Percentiles rank a stretch among this genome's conserved stretches.
Conservation (phyloP, 2,888 invertebrate genomes). For the Achlya flavicornis region DNA sequence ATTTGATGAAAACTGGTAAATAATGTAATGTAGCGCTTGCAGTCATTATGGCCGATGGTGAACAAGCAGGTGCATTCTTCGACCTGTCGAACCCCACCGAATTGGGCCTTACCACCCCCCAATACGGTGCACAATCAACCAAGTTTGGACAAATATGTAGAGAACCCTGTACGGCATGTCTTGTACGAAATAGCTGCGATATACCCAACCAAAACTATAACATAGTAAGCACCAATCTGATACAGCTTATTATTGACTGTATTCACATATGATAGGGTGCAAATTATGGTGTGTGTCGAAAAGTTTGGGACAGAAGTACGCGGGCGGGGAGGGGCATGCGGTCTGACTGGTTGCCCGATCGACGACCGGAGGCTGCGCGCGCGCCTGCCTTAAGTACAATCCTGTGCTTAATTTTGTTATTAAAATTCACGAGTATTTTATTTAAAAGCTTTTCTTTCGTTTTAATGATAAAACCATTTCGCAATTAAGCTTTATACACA, state of each 20-base stretch:
- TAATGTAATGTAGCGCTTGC: constrained; percentile 52
- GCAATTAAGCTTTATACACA: no score
- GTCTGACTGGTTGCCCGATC: constrained; percentile 81
- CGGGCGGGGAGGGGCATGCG: constrained; percentile 67
- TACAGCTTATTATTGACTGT: constrained; percentile 33
- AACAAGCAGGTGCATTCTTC: constrained; percentile 71
- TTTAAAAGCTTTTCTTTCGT: constrained; percentile 28
- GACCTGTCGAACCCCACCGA: constrained; percentile 29
- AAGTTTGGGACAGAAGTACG: constrained; percentile 67
- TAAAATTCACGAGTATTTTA: constrained; percentile 49
- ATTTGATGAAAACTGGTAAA: constrained; percentile 55
- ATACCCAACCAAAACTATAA: constrained; percentile 36
- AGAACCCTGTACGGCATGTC: constrained; percentile 75
- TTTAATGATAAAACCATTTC: background rate
- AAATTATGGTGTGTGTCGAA: constrained; percentile 40
- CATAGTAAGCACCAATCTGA: constrained; percentile 34
- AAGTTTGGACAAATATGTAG: constrained; percentile 68
- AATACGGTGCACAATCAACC: constrained; percentile 58
- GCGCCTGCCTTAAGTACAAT: constrained; percentile 65
- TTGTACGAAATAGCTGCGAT: constrained; percentile 72
- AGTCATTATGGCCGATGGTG: constrained; percentile 60
- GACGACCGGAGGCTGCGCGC: constrained; percentile 82
- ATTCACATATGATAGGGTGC: constrained; percentile 33
- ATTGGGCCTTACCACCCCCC: constrained; percentile 49
- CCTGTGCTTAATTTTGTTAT: constrained; percentile 59